Percentiles rank a stretch among this genome's conserved stretches.
These are phyloP conservation scores for Cheirogaleus medius DNA, from an alignment of 2,113 vertebrate genomes.

Conservation along the genomic window DNA sequence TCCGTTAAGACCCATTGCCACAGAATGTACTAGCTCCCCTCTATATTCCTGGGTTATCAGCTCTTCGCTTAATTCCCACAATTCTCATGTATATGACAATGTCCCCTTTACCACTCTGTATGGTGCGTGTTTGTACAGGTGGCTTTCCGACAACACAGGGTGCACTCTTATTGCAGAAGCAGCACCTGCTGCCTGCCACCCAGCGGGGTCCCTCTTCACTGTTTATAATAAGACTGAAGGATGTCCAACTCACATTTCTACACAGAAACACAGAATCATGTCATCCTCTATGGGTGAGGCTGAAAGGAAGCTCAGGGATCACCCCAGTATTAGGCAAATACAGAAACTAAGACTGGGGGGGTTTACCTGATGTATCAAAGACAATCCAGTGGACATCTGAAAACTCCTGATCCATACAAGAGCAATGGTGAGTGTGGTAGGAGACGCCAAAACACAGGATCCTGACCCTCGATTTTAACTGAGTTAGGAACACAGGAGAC, in stretches of 20 bases:
- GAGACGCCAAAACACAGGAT: not conserved
- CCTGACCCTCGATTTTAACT: not conserved
- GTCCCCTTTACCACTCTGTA: not conserved
- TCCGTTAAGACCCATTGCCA: not conserved
- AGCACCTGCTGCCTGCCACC: not conserved
- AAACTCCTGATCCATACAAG: not conserved
- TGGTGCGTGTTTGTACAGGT: fast-evolving
- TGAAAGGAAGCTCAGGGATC: not conserved
- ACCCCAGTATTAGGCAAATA: not conserved
- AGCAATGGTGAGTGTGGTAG: not conserved
- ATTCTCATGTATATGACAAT: not conserved
- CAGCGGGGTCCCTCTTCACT: not conserved
- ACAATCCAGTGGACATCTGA: not conserved
- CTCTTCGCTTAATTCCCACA: not conserved
- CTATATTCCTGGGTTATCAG: not conserved
- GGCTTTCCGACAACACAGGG: fast-evolving
- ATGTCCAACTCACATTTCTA: no score
- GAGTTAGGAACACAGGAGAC: not conserved
- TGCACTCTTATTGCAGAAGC: not conserved
- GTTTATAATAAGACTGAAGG: not conserved
- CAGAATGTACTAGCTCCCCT: not conserved
- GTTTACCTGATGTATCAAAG: not conserved
- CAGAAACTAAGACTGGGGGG: not conserved
- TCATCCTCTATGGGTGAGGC: not conserved
- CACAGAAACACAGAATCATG: not conserved